These are phyloP conservation scores for Aleiodes sp. DNA, from an alignment of 1,140 invertebrate species.

Conservation along the genomic window DNA sequence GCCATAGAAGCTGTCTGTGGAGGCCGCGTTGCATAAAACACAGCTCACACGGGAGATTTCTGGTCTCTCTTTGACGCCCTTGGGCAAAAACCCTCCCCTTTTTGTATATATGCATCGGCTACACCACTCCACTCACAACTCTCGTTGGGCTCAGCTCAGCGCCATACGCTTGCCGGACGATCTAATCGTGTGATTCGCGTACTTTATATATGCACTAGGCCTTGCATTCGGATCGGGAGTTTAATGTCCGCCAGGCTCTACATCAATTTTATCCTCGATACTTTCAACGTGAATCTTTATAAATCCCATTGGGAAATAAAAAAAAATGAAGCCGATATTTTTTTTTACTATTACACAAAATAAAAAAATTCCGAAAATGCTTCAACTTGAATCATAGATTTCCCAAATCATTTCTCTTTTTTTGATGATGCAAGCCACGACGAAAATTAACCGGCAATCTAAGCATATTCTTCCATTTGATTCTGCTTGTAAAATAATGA, in stretches of 20 bases:
- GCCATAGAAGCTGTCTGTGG: slow-evolving; percentile 4
- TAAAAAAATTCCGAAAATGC: too few species aligned
- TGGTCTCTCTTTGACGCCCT: slow-evolving; percentile 11
- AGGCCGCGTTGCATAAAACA: neutral
- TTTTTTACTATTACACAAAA: too few species aligned
- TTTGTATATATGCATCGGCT: neutral
- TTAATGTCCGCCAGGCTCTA: neutral
- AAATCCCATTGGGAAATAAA: neutral
- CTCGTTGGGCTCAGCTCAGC: neutral
- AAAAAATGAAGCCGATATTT: neutral
- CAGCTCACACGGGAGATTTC: neutral
- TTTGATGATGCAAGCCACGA: neutral
- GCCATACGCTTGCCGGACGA: slow-evolving; percentile 2
- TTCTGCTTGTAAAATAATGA: too few species aligned
- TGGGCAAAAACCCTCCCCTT: neutral
- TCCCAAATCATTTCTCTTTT: neutral
- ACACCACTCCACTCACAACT: slow-evolving; percentile 7
- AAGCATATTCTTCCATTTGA: neutral
- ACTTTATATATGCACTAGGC: neutral
- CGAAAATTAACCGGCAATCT: too few species aligned
- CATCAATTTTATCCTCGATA: neutral
- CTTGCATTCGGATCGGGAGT: slow-evolving; percentile 1
- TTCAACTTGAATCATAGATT: too few species aligned
- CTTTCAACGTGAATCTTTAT: neutral
- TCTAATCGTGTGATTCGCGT: neutral